Base-by-base conservation (phyloP, 2,888 invertebrate genomes). In the Fabriciana adippe region DNA sequence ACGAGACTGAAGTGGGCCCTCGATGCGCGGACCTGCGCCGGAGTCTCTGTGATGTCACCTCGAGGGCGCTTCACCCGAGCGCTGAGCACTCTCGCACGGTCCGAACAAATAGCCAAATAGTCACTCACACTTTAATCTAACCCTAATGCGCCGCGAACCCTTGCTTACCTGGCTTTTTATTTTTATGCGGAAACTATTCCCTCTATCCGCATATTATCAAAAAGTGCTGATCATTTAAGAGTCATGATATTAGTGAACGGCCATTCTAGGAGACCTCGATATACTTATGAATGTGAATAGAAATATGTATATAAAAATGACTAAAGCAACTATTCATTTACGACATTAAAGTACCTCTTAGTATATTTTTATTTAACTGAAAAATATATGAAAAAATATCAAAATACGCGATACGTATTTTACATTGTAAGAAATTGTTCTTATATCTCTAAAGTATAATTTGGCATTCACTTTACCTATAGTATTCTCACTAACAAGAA, bases 1-100 rank as follows among this genome's bases (percentile, higher is more conserved):
- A n/a, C 21, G 47, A 57, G 57, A 21, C 57, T 60, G 56, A 55
- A 26, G 68, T 67, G 71, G 48, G 66, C 62, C 64, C 69, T 68
- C 26, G 5, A 26, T 66, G 67, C 59, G 56, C 41, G 53, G 16
- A 35, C 50, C 26, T 31, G 48, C 56, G 15, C 16, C 69, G 65
- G 56, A 15, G 57, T 4, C 45, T 26, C 26, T 26, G 62, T 62
- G 59, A 57, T 63, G 50, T 55, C 64, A 60, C 4, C 63, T 41
- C 62, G 60, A 57, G 63, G 66, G 41, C 64, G 54, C 64, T 55
- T 35, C 53, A 54, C 26, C 21, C 53, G 54, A 45, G 48, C 55
- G 15, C 47, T 53, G 21, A 45, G 54, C 50, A 41, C 35, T 60
- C 66, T 66, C 61, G 31, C 53, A 21, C 21, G 26, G 50, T 41